Percentiles rank a stretch among this genome's conserved stretches.
Conservation (phyloP, 2,113 vertebrate genomes). For the Lagopus muta region DNA sequence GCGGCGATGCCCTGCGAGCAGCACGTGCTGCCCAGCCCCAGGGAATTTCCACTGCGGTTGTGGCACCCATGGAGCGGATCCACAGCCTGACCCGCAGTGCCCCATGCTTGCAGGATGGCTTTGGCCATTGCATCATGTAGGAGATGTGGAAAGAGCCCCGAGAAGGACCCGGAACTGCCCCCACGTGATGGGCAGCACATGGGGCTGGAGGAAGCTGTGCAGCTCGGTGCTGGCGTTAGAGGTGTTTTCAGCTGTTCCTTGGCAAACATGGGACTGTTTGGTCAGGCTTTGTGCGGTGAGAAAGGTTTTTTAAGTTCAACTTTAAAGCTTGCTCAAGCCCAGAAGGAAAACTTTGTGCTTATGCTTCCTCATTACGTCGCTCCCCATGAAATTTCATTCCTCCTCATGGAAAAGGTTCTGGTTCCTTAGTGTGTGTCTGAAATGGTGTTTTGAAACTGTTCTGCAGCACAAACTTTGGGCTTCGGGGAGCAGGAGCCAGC, state of each 20-base stretch:
- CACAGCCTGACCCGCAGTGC: rapidly evolving
- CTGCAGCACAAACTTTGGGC: not conserved
- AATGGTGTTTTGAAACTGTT: not conserved
- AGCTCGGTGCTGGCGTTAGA: not conserved
- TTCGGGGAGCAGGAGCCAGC: not conserved
- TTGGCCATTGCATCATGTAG: not conserved
- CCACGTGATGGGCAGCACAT: rapidly evolving
- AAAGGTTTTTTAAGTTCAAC: not conserved
- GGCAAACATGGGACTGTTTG: not conserved
- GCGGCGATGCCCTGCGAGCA: not conserved
- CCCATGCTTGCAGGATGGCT: not conserved
- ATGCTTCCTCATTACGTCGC: not conserved
- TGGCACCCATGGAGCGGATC: not conserved
- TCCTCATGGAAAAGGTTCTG: not conserved
- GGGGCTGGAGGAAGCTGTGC: not conserved
- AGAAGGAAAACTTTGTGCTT: not conserved
- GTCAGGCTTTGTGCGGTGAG: not conserved
- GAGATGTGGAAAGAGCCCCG: not conserved
- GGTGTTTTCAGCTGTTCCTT: not conserved
- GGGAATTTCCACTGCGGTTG: not conserved
- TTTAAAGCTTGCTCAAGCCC: not conserved
- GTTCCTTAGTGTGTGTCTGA: not conserved
- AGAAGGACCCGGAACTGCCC: not conserved
- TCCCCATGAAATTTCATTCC: not conserved
- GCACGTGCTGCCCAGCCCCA: rapidly evolving